These are phyloP conservation scores for Aurelia sp. DNA, from an alignment of 30 jellyfish, hydroid and myxozoan species.

Conservation along the genomic window DNA sequence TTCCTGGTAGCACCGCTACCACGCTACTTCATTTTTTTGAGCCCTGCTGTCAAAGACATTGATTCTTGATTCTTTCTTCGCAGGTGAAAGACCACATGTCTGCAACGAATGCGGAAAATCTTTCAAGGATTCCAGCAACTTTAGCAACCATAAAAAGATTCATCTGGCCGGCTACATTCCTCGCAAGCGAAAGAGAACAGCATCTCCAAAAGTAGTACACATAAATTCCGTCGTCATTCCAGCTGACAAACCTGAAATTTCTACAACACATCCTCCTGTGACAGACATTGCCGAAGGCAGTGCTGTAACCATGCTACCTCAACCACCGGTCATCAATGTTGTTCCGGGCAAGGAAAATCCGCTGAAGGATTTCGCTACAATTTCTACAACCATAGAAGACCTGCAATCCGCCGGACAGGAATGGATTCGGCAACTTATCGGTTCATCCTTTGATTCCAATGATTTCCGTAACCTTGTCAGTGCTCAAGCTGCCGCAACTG, in stretches of 20 bases:
- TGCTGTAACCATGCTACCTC: neutral
- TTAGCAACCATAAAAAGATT: constrained; percentile 64
- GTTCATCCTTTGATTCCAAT: constrained; percentile 30
- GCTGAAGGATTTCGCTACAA: constrained; percentile 55
- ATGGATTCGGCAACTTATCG: constrained; percentile 47
- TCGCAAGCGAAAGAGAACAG: constrained; percentile 50
- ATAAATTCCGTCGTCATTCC: constrained; percentile 21
- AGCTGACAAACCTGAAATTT: constrained; percentile 1
- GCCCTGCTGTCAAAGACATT: too few relatives aligned
- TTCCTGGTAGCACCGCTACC: too few relatives aligned
- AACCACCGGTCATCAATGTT: neutral
- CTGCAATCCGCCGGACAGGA: constrained; percentile 47
- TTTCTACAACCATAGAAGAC: constrained; percentile 49
- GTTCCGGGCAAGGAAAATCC: constrained; percentile 23
- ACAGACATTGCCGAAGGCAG: neutral
- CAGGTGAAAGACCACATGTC: neutral
- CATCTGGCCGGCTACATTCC: constrained; percentile 57
- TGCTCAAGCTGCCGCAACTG: constrained; percentile 32
- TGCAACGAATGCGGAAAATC: constrained; percentile 17
- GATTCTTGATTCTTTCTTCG: too few relatives aligned
- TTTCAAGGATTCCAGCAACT: constrained; percentile 67
- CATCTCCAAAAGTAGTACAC: neutral
- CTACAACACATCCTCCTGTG: neutral
- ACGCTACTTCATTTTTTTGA: too few relatives aligned
- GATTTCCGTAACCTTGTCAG: constrained; percentile 41